These are phyloP conservation scores for Ramphastos sulfuratus DNA, from an alignment of 2,113 vertebrate genomes.

Conservation along the genomic window DNA sequence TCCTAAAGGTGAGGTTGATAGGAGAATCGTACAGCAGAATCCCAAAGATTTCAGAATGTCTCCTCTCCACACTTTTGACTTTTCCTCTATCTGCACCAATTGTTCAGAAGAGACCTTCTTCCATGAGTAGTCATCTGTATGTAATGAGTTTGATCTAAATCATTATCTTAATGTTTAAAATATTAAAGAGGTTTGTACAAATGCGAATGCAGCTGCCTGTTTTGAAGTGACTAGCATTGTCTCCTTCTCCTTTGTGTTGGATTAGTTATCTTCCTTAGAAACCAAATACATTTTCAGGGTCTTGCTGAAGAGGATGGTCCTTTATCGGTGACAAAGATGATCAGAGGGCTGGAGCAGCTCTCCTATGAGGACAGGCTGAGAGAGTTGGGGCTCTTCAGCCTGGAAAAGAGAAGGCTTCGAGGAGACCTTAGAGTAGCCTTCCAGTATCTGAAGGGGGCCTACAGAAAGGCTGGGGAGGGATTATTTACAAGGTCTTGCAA, in stretches of 20 bases:
- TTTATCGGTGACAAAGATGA: too few species aligned
- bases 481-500: too few species aligned
- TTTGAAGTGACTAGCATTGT: neutral
- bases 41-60: neutral
- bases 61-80: accelerated
- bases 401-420: too few species aligned
- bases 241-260: neutral
- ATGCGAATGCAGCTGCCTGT: neutral
- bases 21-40: neutral
- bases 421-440: too few species aligned
- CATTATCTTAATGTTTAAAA: neutral
- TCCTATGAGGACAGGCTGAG: too few species aligned
- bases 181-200: neutral
- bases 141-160: neutral
- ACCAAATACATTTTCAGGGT: constrained; percentile 2
- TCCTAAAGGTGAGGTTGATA: neutral
- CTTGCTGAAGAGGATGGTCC: neutral
- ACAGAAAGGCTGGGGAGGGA: too few species aligned
- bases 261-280: neutral
- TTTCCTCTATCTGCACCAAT: neutral
- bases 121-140: neutral
- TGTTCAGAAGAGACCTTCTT: neutral
- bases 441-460: too few species aligned
- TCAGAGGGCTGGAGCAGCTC: too few species aligned
- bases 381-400: too few species aligned